Conservation (phyloP, 2,113 vertebrate species). For the Bufo gargarizans region DNA sequence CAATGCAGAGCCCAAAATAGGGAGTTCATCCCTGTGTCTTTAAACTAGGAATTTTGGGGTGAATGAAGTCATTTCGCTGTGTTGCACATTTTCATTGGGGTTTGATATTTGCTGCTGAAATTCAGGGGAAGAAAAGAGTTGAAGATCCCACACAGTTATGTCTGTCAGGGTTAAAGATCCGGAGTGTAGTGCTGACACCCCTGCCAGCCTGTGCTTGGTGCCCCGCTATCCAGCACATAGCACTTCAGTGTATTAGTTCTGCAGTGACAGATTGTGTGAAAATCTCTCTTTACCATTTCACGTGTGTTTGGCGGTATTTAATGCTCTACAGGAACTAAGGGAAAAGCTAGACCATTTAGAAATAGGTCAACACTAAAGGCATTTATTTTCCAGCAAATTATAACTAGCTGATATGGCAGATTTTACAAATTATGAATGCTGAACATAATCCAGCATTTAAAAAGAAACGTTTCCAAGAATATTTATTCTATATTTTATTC, state of each 20-base stretch:
- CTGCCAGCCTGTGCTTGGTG: not conserved
- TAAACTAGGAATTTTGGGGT: not conserved
- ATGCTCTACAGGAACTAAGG: not conserved
- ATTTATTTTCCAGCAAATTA: not conserved
- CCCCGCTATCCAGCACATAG: not conserved
- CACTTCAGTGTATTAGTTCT: not conserved
- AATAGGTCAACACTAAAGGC: not conserved
- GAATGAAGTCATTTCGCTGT: not conserved
- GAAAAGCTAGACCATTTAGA: not conserved
- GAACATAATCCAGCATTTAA: not conserved
- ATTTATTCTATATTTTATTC: no score
- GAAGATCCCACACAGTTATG: not conserved
- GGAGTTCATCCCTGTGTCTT: not conserved
- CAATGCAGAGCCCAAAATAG: no score
- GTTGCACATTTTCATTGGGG: not conserved
- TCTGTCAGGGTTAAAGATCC: not conserved
- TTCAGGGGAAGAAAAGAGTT: not conserved
- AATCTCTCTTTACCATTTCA: not conserved
- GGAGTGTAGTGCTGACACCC: not conserved
- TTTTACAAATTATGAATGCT: not conserved
- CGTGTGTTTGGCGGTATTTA: not conserved
- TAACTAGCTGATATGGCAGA: not conserved
- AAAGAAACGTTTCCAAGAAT: no score
- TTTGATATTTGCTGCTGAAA: not conserved
- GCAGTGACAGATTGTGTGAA: not conserved